Evolutionary conservation across 1,140 invertebrate species (phyloP), one percentile per base, ranked within the genome.

Genomic region (Littorina saxatilis): DNA sequence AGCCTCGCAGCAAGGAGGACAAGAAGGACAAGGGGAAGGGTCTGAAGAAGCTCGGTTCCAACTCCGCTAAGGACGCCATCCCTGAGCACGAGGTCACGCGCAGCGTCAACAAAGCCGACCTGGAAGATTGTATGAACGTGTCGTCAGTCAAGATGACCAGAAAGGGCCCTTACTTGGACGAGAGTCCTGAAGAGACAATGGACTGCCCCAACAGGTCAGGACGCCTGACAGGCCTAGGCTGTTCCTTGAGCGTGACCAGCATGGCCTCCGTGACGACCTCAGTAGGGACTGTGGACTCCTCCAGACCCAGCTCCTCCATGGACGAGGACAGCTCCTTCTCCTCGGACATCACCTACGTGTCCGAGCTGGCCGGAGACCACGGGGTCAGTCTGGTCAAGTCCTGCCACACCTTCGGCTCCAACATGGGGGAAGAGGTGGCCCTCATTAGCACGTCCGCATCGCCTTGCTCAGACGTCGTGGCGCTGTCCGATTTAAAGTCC

Each of bases 181-280:
- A 2, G 4, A 50, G 40, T 11, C n/a, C n/a, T n/a, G 35, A 52
- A 27, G 29, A 13, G 23, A 43, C 3, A 43, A 73, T 7, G 32
- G 70, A 50, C n/a, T 13, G 40, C 40, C n/a, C 32, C 27, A 73
- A n/a, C 43, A 27, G 70, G 7, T 39, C 66, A 7, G 35, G 66
- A 2, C 66, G 66, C 0, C 20, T 68, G 66, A 39, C 35, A 50
- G 43, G 40, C 0, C 70, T 73, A 43, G 70, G 70, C 23, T 73
- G 70, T 32, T 50, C 39, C n/a, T 32, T 73, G 70, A 73, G 70
- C 43, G 27, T 73, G 40, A 50, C 70, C 2, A 73, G 70, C 70
- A 73, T 73, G 70, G 17, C 39, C 29, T 73, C 70, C 40, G 5
- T n/a, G 20, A 29, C 11, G 2, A 50, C 70, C 3, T 47, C 43